Conservation (phyloP, 2,888 invertebrate genomes). For the Lepidochrysops patricia region DNA sequence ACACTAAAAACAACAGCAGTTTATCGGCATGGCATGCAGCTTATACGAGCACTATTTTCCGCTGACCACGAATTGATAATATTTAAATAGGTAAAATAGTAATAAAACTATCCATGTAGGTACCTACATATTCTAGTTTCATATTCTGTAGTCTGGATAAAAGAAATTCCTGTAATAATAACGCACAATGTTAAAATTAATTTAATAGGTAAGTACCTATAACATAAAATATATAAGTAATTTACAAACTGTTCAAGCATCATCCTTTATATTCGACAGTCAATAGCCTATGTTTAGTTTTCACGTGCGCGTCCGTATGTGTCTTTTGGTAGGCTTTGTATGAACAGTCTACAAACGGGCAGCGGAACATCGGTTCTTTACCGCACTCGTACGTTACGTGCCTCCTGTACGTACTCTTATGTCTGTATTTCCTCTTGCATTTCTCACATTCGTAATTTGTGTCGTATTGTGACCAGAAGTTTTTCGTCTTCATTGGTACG, state of each 20-base stretch:
- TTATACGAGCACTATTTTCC: too few species aligned
- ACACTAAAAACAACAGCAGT: too few species aligned
- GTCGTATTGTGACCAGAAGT: slow-evolving; percentile 65
- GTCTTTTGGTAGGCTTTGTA: slow-evolving; percentile 71
- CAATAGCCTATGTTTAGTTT: slow-evolving; percentile 69
- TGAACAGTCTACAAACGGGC: slow-evolving; percentile 63
- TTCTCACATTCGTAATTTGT: slow-evolving; percentile 74
- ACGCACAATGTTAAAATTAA: slow-evolving; percentile 29
- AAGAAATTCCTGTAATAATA: neutral
- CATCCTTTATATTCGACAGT: slow-evolving; percentile 75
- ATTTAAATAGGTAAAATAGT: too few species aligned
- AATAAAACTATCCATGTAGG: too few species aligned
- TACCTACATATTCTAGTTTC: too few species aligned
- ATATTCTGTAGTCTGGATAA: neutral
- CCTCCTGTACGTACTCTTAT: slow-evolving; percentile 81
- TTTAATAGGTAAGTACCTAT: too few species aligned
- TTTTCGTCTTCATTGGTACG: slow-evolving; percentile 68
- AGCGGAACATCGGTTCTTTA: slow-evolving; percentile 71
- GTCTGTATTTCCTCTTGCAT: slow-evolving; percentile 83
- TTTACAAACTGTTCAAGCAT: slow-evolving; percentile 27
- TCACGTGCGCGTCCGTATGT: slow-evolving; percentile 67
- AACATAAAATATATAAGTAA: slow-evolving; percentile 44
- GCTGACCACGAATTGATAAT: too few species aligned
- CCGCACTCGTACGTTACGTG: slow-evolving; percentile 81
- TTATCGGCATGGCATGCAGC: too few species aligned